phyloP scores from a whole-genome alignment of 2,797 vertebrate genomes.

The Petrocephalus schoutedeni region DNA sequence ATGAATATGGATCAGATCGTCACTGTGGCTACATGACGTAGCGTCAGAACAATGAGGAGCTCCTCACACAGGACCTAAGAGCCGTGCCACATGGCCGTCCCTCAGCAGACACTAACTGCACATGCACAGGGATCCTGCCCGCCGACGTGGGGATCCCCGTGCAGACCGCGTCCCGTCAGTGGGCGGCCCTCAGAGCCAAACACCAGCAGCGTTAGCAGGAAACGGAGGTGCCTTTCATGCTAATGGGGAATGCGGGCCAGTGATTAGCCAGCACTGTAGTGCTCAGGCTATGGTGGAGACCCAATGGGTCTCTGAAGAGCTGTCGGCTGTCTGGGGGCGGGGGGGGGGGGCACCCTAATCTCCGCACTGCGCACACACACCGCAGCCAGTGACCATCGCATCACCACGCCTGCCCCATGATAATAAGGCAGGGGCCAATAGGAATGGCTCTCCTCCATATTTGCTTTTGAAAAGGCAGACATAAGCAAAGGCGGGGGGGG shows the following conservation, averaged over 20 bases:
- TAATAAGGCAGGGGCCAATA: conserved; percentile 55
- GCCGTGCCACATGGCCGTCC: background rate
- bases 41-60: background rate
- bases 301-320: conserved; percentile 72
- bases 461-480: conserved; percentile 53
- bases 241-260: background rate
- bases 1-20: background rate
- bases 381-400: background rate
- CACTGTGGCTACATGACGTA: background rate
- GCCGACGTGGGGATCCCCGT: background rate
- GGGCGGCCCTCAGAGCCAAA: background rate
- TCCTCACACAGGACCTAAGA: background rate
- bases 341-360: conserved; percentile 16
- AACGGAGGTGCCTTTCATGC: background rate
- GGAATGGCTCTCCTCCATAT: conserved; percentile 68
- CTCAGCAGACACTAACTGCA: background rate
- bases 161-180: background rate
- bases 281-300: conserved; percentile 57
- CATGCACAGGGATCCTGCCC: background rate
- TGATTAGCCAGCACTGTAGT: background rate
- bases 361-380: too few relatives aligned
- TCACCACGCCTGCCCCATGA: conserved; percentile 37
- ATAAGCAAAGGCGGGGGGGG: conserved; percentile 11
- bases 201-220: background rate
- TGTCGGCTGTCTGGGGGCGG: conserved; percentile 69